A percentile compares a stretch with the other conserved stretches of the same genome.
phyloP scores from a whole-genome alignment of 2,113 vertebrate genomes.

The Orcinus orca region DNA sequence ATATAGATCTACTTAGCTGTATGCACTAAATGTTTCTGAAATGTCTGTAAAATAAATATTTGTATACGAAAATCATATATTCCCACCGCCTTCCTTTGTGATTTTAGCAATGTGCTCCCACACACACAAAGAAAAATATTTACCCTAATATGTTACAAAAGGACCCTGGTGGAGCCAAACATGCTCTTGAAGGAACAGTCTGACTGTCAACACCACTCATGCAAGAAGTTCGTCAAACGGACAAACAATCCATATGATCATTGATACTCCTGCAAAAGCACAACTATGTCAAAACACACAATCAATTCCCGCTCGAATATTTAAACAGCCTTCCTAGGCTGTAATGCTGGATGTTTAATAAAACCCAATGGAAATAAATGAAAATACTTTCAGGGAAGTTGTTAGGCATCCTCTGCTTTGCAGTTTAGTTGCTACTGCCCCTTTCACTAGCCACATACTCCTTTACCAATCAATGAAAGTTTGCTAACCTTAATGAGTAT shows the following conservation, averaged over 20 bases:
- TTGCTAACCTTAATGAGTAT: constrained; percentile 46
- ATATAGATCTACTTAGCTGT: constrained; percentile 62
- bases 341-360: neutral
- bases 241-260: constrained; percentile 43
- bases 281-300: constrained; percentile 58
- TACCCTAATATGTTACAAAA: neutral
- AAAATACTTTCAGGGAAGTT: neutral
- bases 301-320: constrained; percentile 61
- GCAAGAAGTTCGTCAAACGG: constrained; percentile 36
- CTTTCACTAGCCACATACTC: neutral
- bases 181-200: neutral
- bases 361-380: constrained; percentile 31
- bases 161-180: neutral
- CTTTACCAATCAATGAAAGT: constrained; percentile 40
- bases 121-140: constrained; percentile 38
- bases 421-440: neutral
- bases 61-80: constrained; percentile 46
- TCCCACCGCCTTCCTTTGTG: constrained; percentile 27
- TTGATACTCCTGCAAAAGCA: constrained; percentile 1
- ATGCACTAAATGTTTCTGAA: constrained; percentile 58
- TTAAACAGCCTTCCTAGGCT: constrained; percentile 36
- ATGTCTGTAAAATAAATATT: constrained; percentile 70
- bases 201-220: constrained; percentile 30
- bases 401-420: neutral
- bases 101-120: constrained; percentile 38